phyloP scores from a whole-genome alignment of 1,140 invertebrate genomes.

The Bombus waltoni region DNA sequence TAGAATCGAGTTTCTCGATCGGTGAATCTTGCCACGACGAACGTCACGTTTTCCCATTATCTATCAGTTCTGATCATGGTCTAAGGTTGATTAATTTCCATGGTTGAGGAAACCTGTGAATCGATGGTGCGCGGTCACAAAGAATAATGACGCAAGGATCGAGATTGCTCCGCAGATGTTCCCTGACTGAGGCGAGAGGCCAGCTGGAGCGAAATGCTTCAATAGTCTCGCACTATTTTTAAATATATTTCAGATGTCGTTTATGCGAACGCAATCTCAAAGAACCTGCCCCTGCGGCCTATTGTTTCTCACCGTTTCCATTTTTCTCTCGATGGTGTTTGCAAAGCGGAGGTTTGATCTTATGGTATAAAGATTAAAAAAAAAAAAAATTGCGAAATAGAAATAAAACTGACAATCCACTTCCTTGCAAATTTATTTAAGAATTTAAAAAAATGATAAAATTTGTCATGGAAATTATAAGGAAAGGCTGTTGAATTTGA shows the following conservation, averaged over 20 bases:
- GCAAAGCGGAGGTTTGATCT: neutral
- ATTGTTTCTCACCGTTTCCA: slow-evolving; percentile 13
- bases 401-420: neutral
- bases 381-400: neutral
- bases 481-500: neutral
- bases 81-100: slow-evolving; percentile 81
- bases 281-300: neutral
- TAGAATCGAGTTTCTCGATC: slow-evolving; percentile 45
- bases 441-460: neutral
- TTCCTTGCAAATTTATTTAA: neutral
- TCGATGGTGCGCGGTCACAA: slow-evolving; percentile 77
- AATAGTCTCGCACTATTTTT: slow-evolving; percentile 78
- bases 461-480: neutral
- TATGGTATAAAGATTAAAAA: neutral
- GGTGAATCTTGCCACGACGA: slow-evolving; percentile 11
- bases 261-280: slow-evolving; percentile 43
- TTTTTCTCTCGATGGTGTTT: neutral
- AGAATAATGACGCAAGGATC: slow-evolving; percentile 72
- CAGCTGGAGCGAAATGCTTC: slow-evolving; percentile 78
- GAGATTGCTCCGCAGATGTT: slow-evolving; percentile 80
- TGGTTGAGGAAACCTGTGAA: slow-evolving; percentile 76
- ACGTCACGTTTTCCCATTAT: slow-evolving; percentile 48
- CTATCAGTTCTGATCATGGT: slow-evolving; percentile 53
- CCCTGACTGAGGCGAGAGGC: slow-evolving; percentile 67
- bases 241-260: slow-evolving; percentile 56